Conservation (phyloP, 1,140 invertebrate genomes). For the Drosophila ambigua region DNA sequence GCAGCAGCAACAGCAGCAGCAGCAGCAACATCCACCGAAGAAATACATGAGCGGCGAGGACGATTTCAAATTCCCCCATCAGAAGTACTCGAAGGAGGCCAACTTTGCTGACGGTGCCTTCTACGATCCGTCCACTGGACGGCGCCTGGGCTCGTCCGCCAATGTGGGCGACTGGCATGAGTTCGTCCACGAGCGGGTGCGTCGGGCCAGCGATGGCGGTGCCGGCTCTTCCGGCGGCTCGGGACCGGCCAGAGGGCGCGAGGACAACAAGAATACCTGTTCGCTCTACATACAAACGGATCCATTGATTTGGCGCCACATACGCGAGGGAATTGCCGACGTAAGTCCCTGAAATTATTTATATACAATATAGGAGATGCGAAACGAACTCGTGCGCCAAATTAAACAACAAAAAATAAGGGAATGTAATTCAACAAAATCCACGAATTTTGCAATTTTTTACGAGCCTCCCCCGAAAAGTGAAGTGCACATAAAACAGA, state of each 20-base stretch:
- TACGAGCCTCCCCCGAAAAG: slow-evolving; percentile 57
- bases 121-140: slow-evolving; percentile 76
- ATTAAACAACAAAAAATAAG: slow-evolving; percentile 34
- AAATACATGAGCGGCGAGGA: slow-evolving; percentile 77
- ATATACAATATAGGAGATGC: not conserved
- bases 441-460: slow-evolving; percentile 75
- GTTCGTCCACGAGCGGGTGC: slow-evolving; percentile 77
- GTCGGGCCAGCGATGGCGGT: slow-evolving; percentile 84
- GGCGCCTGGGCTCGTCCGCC: slow-evolving; percentile 61
- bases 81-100: slow-evolving; percentile 84
- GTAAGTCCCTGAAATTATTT: slow-evolving; percentile 83
- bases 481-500: slow-evolving; percentile 70
- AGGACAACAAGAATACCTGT: slow-evolving; percentile 93
- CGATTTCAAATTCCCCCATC: slow-evolving; percentile 82
- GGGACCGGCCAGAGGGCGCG: slow-evolving; percentile 85
- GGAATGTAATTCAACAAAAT: slow-evolving; percentile 43
- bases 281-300: slow-evolving; percentile 99
- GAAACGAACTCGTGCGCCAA: slow-evolving; percentile 36
- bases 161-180: slow-evolving; percentile 77
- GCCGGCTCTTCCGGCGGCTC: slow-evolving; percentile 84
- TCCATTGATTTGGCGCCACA: slow-evolving; percentile 97
- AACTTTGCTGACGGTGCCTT: slow-evolving; percentile 77
- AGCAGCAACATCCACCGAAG: slow-evolving; percentile 83
- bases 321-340: slow-evolving; percentile 89
- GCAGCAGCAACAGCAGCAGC: slow-evolving; percentile 59